Base-by-base conservation (phyloP, 1,140 invertebrate species). In the Lysiphlebus fabarum region DNA sequence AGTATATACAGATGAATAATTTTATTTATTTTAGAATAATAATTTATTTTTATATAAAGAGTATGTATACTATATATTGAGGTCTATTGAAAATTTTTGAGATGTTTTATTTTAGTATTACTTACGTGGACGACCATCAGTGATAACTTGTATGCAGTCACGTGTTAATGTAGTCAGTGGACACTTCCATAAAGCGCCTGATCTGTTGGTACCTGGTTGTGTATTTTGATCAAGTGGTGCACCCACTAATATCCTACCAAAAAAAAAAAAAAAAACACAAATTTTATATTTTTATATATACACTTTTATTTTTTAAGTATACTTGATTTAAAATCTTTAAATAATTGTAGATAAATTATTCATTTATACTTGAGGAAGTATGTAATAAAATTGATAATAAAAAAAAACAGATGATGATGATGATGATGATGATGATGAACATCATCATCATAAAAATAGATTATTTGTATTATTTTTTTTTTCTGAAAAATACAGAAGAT, bases 101-200 rank as follows among this genome's bases (percentile, higher is more conserved):
- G 17, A 26, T 26, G 17, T 26, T 26, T 26, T 2, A 26, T 26
- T 26, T 26, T 26, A 26, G 17, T 26, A 26, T 34, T 62, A 84
- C 88, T 88, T 85, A 95, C 92, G 84, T 79, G 84, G 75, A 78
- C 85, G 84, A 45, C 93, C 92, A 79, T 95, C 93, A 5, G 93
- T 95, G 59, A 90, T 84, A 56, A 95, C 86, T 82, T 95, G 91
- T 44, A 75, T 76, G 74, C 93, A 96, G 75, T 95, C 92, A 38
- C 80, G 65, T 34, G 76, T 69, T 1, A 74, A 67, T 6, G 86
- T 84, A 6, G 85, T 87, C 9, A 96, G 76, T 1, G 89, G 87
- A 78, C 94, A 96, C 76, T 86, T 88, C 83, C 87, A 96, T 8
- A 98, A 78, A 1, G 92, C 93, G 33, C 95, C 95, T 1, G 94